phyloP scores from a whole-genome alignment of 2,113 vertebrate genomes.

The Hippocampus comes region DNA sequence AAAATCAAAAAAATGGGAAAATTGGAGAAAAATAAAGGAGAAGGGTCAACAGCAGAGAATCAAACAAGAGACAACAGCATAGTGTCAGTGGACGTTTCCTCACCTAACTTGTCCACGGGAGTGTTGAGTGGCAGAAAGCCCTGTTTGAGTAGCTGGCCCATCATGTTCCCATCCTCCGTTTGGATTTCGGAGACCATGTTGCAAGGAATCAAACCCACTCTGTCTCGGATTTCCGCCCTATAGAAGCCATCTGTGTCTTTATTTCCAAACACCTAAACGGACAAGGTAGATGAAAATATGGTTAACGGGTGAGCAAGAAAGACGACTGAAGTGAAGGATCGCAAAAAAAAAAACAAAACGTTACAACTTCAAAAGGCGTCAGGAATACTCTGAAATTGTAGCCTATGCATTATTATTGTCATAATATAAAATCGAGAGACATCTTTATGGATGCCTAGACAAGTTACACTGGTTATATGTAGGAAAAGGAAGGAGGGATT shows the following conservation, averaged over 20 bases:
- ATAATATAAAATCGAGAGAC: no score
- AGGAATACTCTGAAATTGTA: background rate
- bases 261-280: slow-evolving; percentile 85
- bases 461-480: background rate
- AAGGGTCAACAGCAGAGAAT: background rate
- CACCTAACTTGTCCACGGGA: slow-evolving; percentile 92
- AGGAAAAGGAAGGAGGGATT: background rate
- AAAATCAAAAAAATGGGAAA: slow-evolving; percentile 12
- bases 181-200: slow-evolving; percentile 99
- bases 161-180: slow-evolving; percentile 91
- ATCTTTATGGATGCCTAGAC: no score
- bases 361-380: background rate
- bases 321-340: background rate
- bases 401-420: no score
- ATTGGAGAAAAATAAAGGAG: background rate
- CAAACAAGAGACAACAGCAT: background rate
- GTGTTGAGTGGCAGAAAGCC: slow-evolving; percentile 95
- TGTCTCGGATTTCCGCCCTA: slow-evolving; percentile 83
- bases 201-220: slow-evolving; percentile 90
- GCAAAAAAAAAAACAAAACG: background rate
- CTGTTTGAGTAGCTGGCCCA: slow-evolving; percentile 91
- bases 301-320: background rate
- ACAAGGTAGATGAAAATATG: background rate
- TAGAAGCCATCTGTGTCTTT: slow-evolving; percentile 97
- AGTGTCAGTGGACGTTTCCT: background rate